phyloP scores from a whole-genome alignment of 1,140 invertebrate species.

The Galendromus occidentalis region DNA sequence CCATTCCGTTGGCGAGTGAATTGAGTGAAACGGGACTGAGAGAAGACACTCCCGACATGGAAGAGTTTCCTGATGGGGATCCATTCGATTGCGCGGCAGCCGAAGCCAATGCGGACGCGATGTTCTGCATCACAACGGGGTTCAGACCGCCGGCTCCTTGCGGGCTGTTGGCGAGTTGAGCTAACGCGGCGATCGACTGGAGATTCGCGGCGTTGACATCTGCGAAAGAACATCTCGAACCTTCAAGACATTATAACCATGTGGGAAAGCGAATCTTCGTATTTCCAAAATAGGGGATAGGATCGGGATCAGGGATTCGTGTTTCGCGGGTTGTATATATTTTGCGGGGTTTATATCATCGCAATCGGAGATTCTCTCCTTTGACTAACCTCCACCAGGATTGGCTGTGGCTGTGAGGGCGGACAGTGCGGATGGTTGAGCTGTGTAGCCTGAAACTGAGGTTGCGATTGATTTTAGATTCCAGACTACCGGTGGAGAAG shows the following conservation, averaged over 20 bases:
- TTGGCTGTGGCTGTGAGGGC: constrained; percentile 19
- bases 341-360: no score
- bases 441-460: no score
- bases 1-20: neutral
- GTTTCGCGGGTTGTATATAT: no score
- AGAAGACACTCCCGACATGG: neutral
- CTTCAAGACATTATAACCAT: constrained; percentile 19
- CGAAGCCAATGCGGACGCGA: constrained; percentile 43
- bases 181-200: constrained; percentile 40
- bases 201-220: constrained; percentile 32
- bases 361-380: no score
- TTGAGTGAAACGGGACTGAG: neutral
- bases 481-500: no score
- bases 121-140: constrained; percentile 68
- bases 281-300: no score
- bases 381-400: neutral
- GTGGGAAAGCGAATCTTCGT: no score
- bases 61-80: constrained; percentile 17
- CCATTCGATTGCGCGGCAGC: constrained; percentile 29
- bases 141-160: constrained; percentile 28
- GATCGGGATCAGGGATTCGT: no score
- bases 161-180: constrained; percentile 32
- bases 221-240: constrained; percentile 19
- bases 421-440: neutral
- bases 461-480: no score